phyloP scores from a whole-genome alignment of 2,113 vertebrate genomes.

The Cepphus grylle region DNA sequence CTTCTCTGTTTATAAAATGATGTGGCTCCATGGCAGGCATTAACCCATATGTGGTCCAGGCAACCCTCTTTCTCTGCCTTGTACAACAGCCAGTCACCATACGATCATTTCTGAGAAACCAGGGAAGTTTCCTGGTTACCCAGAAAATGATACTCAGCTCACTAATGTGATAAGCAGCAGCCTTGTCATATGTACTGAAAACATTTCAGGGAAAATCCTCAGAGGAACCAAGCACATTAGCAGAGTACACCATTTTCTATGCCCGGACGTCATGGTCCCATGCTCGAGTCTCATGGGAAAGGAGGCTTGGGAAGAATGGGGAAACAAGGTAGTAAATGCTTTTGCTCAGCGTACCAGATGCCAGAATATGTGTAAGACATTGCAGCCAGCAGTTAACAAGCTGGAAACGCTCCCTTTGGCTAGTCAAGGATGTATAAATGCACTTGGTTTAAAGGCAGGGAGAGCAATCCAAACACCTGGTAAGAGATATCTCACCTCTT shows the following conservation, averaged over 20 bases:
- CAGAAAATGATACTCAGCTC: background rate
- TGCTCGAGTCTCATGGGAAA: background rate
- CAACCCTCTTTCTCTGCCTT: background rate
- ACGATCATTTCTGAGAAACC: background rate
- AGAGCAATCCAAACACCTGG: background rate
- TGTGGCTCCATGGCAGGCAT: fast-evolving
- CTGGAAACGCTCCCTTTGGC: background rate
- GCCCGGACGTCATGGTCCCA: background rate
- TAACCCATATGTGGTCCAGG: background rate
- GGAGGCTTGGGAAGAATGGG: background rate
- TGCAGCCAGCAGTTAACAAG: background rate
- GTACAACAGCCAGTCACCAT: background rate
- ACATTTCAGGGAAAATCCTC: background rate
- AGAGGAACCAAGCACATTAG: background rate
- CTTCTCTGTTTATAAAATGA: background rate
- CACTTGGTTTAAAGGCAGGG: background rate
- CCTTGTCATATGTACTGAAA: background rate
- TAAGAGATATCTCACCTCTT: background rate
- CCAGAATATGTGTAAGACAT: background rate
- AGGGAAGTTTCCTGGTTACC: background rate
- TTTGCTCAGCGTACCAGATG: background rate
- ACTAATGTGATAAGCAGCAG: background rate
- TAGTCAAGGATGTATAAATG: background rate
- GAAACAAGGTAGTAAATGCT: background rate
- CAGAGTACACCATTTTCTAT: background rate